Evolutionary conservation across 2,113 vertebrate genomes (phyloP).

Genomic region (Scopus umbretta): DNA sequence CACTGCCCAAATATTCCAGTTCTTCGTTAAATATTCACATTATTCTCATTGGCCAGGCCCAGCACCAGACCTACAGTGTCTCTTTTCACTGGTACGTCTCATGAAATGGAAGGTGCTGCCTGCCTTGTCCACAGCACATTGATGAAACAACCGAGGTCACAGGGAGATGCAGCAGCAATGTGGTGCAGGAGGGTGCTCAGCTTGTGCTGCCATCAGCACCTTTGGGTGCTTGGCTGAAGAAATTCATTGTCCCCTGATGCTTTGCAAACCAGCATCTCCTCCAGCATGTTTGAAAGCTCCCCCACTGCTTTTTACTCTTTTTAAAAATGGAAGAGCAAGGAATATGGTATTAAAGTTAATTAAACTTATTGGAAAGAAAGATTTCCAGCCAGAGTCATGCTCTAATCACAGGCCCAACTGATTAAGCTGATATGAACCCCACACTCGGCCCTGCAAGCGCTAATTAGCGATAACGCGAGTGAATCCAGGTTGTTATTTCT

Average conservation of each 20-base stretch:
- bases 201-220: neutral
- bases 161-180: neutral
- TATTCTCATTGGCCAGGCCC: neutral
- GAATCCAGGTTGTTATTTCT: neutral
- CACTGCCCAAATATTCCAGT: neutral
- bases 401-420: neutral
- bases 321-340: neutral
- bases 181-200: neutral
- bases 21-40: neutral
- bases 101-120: neutral
- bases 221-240: neutral
- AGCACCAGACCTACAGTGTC: neutral
- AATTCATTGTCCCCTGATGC: neutral
- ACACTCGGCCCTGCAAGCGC: neutral
- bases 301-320: neutral
- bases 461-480: neutral
- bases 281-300: neutral
- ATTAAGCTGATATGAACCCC: neutral
- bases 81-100: neutral
- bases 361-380: neutral
- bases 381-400: neutral
- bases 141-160: rapidly evolving
- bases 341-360: neutral
- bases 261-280: neutral
- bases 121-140: neutral